Base-by-base conservation (phyloP, 2,113 vertebrate genomes). In the Trematocara unimaculatum region DNA sequence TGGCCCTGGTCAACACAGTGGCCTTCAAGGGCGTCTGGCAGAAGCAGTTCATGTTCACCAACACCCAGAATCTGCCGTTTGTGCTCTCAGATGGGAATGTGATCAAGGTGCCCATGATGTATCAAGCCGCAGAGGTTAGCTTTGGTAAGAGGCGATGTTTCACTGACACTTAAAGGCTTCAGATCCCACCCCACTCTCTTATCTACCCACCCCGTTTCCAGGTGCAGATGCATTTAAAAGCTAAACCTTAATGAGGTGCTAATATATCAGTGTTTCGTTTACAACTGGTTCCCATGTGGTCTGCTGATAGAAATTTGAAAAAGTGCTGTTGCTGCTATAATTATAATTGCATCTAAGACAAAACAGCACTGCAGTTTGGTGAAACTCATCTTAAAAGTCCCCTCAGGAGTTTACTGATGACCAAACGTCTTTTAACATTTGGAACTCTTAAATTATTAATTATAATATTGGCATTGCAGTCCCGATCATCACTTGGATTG, bases 21-120 rank as follows among this genome's bases (percentile, higher is more conserved):
- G 91, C 96, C 55, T 99, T 98, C 94, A 97, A 95, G 89, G 97
- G 97, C 18, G 85, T 56, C 2, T 99, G 98, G 98, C 97, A 97
- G 90, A 98, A 97, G 49, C 97, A 95, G 81, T 98, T 99, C 87
- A 95, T 96, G 17, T 96, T 96, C 83, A 85, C 88, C 33, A 96
- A 97, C 88, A 97, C 97, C 0, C 97, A 97, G 91, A 94, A 96
- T 85, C 95, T 98, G 91, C 96, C 97, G 82, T 99, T 99, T 91
- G 95, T 95, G 56, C 96, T 96, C 0, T 55, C 92, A 0, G 96
- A 97, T 1, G 97, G 98, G 20, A 95, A n/a, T 1, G 80, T 90
- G 33, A 86, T 97, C 91, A 97, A 97, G 88, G 98, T 98, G 53
- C 97, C 98, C 49, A 98, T 96, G 92, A 98, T 98, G 97, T 96